A percentile compares a stretch with the other conserved stretches of the same genome.
Conservation (phyloP, 2,113 vertebrate genomes). For the Tretioscincus oriximinensis region DNA sequence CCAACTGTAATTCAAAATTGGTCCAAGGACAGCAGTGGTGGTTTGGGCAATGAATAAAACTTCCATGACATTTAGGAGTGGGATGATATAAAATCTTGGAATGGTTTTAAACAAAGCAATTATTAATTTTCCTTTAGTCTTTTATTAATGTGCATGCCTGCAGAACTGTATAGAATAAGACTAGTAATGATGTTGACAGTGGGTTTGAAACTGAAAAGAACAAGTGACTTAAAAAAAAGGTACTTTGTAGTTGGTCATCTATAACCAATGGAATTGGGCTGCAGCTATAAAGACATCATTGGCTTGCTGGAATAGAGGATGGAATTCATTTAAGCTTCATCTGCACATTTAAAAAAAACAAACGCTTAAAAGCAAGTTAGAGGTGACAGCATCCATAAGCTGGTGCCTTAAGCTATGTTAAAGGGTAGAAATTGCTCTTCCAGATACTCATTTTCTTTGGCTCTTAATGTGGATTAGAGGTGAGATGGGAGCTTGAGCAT, state of each 20-base stretch:
- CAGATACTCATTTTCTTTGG: too few species aligned
- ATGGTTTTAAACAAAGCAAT: slow-evolving; percentile 18
- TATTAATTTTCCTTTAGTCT: background rate
- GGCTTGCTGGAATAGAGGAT: background rate
- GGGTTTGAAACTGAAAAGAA: background rate
- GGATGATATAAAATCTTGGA: slow-evolving; percentile 38
- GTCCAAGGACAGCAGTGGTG: background rate
- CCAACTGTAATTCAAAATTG: background rate
- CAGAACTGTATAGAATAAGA: slow-evolving; percentile 6
- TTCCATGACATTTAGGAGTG: background rate
- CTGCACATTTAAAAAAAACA: too few species aligned
- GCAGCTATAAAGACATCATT: slow-evolving; percentile 13
- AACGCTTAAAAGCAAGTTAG: too few species aligned
- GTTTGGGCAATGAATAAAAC: slow-evolving; percentile 8
- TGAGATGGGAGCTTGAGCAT: too few species aligned
- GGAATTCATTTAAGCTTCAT: background rate
- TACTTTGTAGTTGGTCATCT: background rate
- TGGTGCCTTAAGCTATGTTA: too few species aligned
- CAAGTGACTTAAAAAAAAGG: background rate
- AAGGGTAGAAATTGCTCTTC: too few species aligned
- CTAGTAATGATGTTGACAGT: background rate
- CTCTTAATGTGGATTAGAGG: too few species aligned
- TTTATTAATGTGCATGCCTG: background rate
- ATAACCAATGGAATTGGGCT: background rate
- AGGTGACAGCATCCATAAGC: too few species aligned